Percentiles rank a stretch among this genome's conserved stretches.
Evolutionary conservation across 1,140 invertebrate genomes (phyloP).

Genomic region (Philaenus spumarius): DNA sequence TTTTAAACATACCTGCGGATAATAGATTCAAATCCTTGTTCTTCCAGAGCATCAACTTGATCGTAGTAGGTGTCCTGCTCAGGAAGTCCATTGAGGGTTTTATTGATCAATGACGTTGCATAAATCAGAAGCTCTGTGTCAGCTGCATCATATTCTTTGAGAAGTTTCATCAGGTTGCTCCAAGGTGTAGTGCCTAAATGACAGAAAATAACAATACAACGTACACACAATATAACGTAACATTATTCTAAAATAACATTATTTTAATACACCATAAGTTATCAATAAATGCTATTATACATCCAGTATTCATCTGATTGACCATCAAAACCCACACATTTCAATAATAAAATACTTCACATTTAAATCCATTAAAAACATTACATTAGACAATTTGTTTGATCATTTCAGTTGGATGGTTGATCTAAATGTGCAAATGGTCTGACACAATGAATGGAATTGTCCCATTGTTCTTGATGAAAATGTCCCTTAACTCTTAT

Average conservation of each 20-base stretch:
- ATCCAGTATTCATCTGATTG: too few relatives aligned
- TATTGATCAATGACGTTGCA: slow-evolving; percentile 94
- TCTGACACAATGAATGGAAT: too few relatives aligned
- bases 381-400: too few relatives aligned
- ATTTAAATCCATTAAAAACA: too few relatives aligned
- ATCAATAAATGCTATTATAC: too few relatives aligned
- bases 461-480: too few relatives aligned
- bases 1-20: slow-evolving; percentile 66
- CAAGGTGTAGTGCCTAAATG: slow-evolving; percentile 54
- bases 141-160: slow-evolving; percentile 90
- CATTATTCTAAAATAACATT: slow-evolving; percentile 8
- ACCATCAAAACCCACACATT: too few relatives aligned
- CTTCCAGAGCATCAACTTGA: slow-evolving; percentile 92
- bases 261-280: neutral
- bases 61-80: slow-evolving; percentile 98
- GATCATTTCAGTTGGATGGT: too few relatives aligned
- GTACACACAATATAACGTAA: too few relatives aligned
- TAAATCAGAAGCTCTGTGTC: slow-evolving; percentile 95
- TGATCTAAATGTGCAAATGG: too few relatives aligned
- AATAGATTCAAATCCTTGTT: slow-evolving; percentile 91
- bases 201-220: neutral
- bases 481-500: too few relatives aligned
- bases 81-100: slow-evolving; percentile 89
- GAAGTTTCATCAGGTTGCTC: slow-evolving; percentile 81
- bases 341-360: too few relatives aligned